phyloP scores from a whole-genome alignment of 1,140 invertebrate species.

The Monochamus saltuarius region DNA sequence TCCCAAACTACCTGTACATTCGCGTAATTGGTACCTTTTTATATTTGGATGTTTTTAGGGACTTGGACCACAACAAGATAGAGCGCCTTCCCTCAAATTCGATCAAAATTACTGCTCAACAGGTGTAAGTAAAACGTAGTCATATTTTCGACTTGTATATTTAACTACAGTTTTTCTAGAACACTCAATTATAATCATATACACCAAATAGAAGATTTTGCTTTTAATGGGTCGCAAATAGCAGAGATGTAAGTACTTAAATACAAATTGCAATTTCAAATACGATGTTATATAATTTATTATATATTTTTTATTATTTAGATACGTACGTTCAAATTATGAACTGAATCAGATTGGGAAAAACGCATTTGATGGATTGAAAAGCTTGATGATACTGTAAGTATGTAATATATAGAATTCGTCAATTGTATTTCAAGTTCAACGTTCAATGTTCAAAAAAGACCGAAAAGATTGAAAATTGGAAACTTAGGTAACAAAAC shows the following conservation, averaged over 20 bases:
- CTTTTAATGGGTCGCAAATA: conserved; percentile 67
- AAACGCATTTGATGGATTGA: conserved; percentile 65
- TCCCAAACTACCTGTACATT: neutral
- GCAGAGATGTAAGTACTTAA: conserved; percentile 62
- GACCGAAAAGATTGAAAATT: neutral
- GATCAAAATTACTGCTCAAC: conserved; percentile 57
- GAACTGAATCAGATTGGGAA: conserved; percentile 61
- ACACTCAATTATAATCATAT: conserved; percentile 65
- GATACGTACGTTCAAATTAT: conserved; percentile 68
- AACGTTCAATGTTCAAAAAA: no score
- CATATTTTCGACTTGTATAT: no score
- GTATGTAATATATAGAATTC: conserved; percentile 42
- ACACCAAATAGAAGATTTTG: conserved; percentile 59
- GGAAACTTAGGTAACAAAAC: neutral
- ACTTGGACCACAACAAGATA: conserved; percentile 62
- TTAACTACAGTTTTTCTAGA: conserved; percentile 47
- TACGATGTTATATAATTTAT: neutral
- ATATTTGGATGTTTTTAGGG: conserved; percentile 48
- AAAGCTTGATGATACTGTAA: conserved; percentile 64
- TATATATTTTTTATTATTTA: conserved; percentile 48
- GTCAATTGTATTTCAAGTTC: no score
- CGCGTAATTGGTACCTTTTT: neutral
- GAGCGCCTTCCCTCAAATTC: conserved; percentile 54
- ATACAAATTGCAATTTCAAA: conserved; percentile 20
- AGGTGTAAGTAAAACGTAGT: conserved; percentile 56